Base-by-base conservation (phyloP, 2,888 invertebrate species). In the Cancer borealis region DNA sequence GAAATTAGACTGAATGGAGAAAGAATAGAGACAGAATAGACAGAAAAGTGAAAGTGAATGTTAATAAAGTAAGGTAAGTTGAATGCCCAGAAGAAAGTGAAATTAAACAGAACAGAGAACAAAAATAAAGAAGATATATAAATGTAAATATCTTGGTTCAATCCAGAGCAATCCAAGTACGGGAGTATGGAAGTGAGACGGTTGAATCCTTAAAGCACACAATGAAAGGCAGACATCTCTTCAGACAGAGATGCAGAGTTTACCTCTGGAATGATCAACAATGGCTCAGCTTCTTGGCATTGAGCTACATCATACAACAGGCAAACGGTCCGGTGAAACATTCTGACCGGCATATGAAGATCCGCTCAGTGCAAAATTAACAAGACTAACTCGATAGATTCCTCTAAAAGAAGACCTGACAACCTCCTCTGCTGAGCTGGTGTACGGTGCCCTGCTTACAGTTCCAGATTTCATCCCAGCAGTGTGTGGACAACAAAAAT, bases 191-290 rank as follows among this genome's bases (percentile, higher is more conserved):
- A 39, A 39, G 39, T 39, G 39, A 39, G 39, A 39, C 39, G 39
- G 39, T 39, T 39, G 39, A 2, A 39, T 39, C 39, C 39, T 39
- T 39, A 39, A 0, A 39, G 39, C 39, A 39, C 2, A 39, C 2
- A 39, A 39, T 39, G 39, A 39, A 39, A 39, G 0, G 88, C 93
- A 3, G 92, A 95, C 14, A 96, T 96, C 45, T 96, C 97, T 5
- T 73, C 66, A 1, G 39, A 96, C 95, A 96, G 96, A 95, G 96
- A 96, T 0, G 66, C 95, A 0, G 96, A 96, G 87, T 96, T 96
- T 91, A 96, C 96, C 89, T 96, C 96, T 3, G 73, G 3, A 14
- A 90, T 96, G 84, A 84, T n/a, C 30, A 26, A 14, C 47, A 39
- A 49, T 92, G 79, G 45, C 46, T 2, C 73, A n/a, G 73, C 79